Evolutionary conservation across 2,113 vertebrate species (phyloP).

Genomic region (Crotalus helleri): DNA sequence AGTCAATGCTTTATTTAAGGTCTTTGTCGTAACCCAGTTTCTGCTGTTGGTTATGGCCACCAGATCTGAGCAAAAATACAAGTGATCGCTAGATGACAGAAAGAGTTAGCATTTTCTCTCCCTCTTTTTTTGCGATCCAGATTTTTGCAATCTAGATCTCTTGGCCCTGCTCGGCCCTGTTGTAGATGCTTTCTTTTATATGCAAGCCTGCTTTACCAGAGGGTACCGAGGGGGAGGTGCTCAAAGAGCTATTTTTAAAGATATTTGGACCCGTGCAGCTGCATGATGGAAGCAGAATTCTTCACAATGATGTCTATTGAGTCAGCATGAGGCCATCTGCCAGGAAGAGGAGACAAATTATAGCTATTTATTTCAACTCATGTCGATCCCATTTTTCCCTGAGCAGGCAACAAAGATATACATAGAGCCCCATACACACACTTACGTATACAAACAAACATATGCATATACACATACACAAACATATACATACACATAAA

Average conservation of each 20-base stretch:
- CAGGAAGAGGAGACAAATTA: not conserved
- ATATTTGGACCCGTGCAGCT: not conserved
- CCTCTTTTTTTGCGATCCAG: not conserved
- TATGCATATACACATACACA: not conserved
- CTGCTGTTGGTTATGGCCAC: not conserved
- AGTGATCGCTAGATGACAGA: not conserved
- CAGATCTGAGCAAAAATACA: not conserved
- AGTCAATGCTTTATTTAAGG: slow-evolving; percentile 20
- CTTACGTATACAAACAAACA: not conserved
- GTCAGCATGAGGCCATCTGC: not conserved
- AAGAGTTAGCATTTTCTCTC: not conserved
- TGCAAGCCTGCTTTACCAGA: not conserved
- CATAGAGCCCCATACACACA: not conserved
- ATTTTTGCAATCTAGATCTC: not conserved
- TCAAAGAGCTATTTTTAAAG: not conserved
- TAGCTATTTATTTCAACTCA: not conserved
- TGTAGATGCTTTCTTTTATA: not conserved
- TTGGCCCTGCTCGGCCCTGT: not conserved
- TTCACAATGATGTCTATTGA: not conserved
- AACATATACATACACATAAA: not conserved
- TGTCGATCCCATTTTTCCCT: not conserved
- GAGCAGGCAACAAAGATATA: not conserved
- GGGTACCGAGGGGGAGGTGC: not conserved
- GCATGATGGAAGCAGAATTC: not conserved
- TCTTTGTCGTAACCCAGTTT: not conserved